A percentile compares a stretch with the other conserved stretches of the same genome.
Conservation (phyloP, 2,888 invertebrate species). For the Cecidostiba fungosa region DNA sequence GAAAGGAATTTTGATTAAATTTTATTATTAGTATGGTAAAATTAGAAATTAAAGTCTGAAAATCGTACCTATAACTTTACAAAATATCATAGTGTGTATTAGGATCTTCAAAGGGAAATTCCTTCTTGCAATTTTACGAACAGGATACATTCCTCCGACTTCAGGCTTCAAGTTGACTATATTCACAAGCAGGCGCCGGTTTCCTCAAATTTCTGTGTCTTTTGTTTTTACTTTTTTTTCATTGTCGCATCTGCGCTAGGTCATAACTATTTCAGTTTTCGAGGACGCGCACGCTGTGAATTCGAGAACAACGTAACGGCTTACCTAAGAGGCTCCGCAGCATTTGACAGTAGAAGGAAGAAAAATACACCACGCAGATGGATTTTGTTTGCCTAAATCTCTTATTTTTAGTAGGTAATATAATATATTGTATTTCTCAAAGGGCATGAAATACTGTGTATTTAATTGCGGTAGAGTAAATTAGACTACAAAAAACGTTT, state of each 20-base stretch:
- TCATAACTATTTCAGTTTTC: conserved; percentile 72
- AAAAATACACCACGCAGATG: no score
- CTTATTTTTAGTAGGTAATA: no score
- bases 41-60: not conserved
- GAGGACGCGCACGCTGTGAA: conserved; percentile 65
- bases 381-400: no score
- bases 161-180: no score
- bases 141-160: no score
- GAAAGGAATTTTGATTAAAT: not conserved
- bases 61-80: not conserved
- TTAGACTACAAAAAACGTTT: no score
- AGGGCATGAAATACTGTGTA: no score
- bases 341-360: not conserved
- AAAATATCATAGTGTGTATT: not conserved
- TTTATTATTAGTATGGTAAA: not conserved
- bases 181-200: not conserved
- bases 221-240: conserved; percentile 42
- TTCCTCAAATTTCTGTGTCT: not conserved
- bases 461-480: no score
- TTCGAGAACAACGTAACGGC: conserved; percentile 28
- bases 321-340: not conserved
- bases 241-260: conserved; percentile 64
- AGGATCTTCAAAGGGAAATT: no score
- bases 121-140: no score
- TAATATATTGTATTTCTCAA: no score